phyloP scores from a whole-genome alignment of 2,113 vertebrate species.

The Salvator merianae region DNA sequence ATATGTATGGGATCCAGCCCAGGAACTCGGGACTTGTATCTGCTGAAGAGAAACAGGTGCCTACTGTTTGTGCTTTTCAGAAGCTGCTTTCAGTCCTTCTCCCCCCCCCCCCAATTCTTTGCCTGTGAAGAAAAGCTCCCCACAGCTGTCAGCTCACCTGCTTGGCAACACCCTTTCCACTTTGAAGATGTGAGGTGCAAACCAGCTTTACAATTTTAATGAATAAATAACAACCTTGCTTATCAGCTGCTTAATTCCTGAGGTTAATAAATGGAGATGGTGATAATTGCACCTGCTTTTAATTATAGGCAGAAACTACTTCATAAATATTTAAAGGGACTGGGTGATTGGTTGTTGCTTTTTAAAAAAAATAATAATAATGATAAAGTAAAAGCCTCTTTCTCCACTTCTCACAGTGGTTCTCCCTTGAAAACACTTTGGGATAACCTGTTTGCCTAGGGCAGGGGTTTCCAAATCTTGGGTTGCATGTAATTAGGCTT shows the following conservation, averaged over 20 bases:
- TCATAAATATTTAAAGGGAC: neutral
- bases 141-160: neutral
- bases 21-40: neutral
- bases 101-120: neutral
- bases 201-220: neutral
- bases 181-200: neutral
- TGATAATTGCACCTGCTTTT: constrained; percentile 15
- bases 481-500: too few relatives aligned
- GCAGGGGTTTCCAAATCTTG: too few relatives aligned
- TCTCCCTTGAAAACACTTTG: neutral
- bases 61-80: neutral
- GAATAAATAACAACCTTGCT: constrained; percentile 8
- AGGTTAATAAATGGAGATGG: neutral
- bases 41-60: neutral
- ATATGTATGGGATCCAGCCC: neutral
- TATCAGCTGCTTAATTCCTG: neutral
- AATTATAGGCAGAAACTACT: constrained; percentile 7
- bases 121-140: neutral
- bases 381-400: neutral
- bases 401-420: too few relatives aligned
- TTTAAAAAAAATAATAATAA: too few relatives aligned
- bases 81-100: neutral
- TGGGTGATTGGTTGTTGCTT: too few relatives aligned
- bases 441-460: neutral
- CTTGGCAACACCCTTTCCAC: neutral